These are phyloP conservation scores for Solea senegalensis DNA, from an alignment of 2,113 vertebrate species.

Conservation along the genomic window DNA sequence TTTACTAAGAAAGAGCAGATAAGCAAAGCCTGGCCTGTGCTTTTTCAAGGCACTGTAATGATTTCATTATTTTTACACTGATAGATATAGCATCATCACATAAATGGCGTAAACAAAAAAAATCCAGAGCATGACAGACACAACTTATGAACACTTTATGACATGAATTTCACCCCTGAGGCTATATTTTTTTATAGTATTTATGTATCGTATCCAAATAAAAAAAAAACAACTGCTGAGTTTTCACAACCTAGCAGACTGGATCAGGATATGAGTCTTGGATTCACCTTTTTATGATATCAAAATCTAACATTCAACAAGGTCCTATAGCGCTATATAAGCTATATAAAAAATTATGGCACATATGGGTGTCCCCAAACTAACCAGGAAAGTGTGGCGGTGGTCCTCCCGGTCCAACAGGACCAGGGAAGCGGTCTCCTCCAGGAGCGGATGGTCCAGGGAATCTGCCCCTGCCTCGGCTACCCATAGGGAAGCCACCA, in stretches of 20 bases:
- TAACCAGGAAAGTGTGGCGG: constrained; percentile 96
- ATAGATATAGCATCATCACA: background rate
- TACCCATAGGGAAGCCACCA: constrained; percentile 91
- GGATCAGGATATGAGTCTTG: too few species aligned
- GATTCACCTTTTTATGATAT: too few species aligned
- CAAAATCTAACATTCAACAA: too few species aligned
- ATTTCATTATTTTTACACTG: background rate
- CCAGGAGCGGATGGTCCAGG: constrained; percentile 91
- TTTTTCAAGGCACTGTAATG: constrained; percentile 7
- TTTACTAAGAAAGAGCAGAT: constrained; percentile 30
- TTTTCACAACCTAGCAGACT: too few species aligned
- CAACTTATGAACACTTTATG: background rate
- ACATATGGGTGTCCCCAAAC: constrained; percentile 16
- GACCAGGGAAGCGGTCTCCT: constrained; percentile 95
- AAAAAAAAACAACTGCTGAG: too few species aligned
- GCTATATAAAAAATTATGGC: too few species aligned
- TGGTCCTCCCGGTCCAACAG: constrained; percentile 92
- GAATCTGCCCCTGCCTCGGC: constrained; percentile 93
- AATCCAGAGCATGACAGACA: background rate
- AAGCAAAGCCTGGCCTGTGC: constrained; percentile 32
- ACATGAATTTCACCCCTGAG: too few species aligned
- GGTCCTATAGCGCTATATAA: too few species aligned
- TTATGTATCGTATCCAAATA: too few species aligned
- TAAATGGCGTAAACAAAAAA: background rate
- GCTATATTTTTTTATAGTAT: too few species aligned